Evolutionary conservation across 2,113 vertebrate genomes (phyloP).

Genomic region (Bos indicus): DNA sequence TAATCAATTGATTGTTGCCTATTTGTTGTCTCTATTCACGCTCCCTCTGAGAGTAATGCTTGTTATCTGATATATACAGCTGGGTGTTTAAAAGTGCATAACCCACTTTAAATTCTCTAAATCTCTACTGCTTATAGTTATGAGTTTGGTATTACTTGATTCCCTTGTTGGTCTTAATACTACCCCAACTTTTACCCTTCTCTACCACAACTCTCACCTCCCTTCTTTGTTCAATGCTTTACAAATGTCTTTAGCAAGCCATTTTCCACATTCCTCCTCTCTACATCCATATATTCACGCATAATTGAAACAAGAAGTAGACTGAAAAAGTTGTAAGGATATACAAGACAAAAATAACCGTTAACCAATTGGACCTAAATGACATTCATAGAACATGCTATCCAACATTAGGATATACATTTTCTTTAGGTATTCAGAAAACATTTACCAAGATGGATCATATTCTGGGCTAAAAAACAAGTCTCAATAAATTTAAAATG

Average conservation of each 20-base stretch:
- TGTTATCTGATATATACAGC: not conserved
- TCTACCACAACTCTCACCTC: not conserved
- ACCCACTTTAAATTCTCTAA: not conserved
- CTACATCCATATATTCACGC: not conserved
- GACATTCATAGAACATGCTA: not conserved
- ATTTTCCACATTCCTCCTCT: not conserved
- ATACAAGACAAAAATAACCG: not conserved
- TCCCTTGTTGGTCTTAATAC: not conserved
- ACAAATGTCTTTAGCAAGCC: not conserved
- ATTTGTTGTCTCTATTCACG: not conserved
- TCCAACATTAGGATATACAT: not conserved
- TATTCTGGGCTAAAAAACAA: not conserved
- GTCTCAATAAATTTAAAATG: slow-evolving; percentile 11
- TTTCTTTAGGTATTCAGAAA: not conserved
- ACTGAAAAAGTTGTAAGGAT: not conserved
- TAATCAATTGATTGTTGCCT: slow-evolving; percentile 6
- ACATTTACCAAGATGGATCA: not conserved
- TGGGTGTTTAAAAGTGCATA: not conserved
- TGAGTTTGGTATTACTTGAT: not conserved
- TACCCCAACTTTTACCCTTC: not conserved
- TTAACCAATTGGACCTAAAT: not conserved
- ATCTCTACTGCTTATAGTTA: not conserved
- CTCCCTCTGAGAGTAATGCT: not conserved
- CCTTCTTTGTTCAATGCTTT: not conserved
- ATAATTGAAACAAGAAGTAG: not conserved